Conservation (phyloP, 1,140 invertebrate species). For the Orussus abietinus region DNA sequence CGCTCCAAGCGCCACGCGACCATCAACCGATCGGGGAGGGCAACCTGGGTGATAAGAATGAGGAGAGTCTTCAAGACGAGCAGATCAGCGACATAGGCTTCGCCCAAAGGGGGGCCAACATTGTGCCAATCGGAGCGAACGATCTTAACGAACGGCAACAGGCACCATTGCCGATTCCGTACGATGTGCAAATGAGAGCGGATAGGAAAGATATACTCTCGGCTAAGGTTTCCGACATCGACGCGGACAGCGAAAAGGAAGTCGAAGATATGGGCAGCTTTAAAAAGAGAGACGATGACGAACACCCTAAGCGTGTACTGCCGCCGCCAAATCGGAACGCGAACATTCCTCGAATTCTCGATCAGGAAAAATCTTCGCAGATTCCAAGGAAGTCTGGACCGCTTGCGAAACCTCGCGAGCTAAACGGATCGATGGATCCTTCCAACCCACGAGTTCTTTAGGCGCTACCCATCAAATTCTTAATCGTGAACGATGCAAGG, state of each 20-base stretch:
- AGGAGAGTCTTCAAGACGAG: conserved; percentile 21
- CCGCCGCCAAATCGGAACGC: conserved; percentile 8
- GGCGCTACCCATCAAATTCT: background rate
- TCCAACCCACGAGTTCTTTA: background rate
- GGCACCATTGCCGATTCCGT: conserved; percentile 17
- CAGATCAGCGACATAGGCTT: conserved; percentile 29
- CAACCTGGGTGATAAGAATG: conserved; percentile 11
- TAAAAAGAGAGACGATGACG: conserved; percentile 2
- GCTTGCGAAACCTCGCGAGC: background rate
- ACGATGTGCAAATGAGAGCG: conserved; percentile 16
- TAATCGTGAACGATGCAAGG: too few species aligned
- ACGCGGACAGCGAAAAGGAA: too few species aligned
- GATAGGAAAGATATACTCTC: too few species aligned
- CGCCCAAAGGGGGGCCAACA: conserved; percentile 31
- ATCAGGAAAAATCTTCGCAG: background rate
- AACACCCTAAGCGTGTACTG: conserved; percentile 8
- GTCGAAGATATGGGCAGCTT: too few species aligned
- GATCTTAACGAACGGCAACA: conserved; percentile 20
- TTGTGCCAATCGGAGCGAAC: conserved; percentile 39
- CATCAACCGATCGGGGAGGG: conserved; percentile 23
- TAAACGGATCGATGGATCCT: background rate
- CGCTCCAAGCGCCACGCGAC: conserved; percentile 32
- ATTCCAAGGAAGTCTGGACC: background rate
- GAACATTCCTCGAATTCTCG: too few species aligned
- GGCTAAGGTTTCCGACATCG: too few species aligned